phyloP scores from a whole-genome alignment of 2,113 vertebrate species.

The Buteo buteo region DNA sequence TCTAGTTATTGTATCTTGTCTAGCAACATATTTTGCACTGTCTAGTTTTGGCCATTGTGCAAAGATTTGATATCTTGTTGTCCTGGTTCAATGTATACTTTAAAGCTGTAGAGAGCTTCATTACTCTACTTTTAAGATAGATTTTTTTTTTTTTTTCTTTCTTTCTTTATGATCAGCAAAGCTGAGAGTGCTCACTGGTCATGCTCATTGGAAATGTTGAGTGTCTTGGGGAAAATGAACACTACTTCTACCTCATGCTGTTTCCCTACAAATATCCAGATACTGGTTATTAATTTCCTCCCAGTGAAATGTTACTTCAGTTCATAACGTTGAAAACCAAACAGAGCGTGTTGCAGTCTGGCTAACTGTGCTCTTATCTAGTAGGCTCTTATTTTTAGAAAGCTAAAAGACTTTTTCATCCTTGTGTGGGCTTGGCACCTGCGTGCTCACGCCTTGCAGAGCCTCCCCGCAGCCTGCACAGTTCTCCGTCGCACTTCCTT shows the following conservation, averaged over 20 bases:
- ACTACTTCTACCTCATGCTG: background rate
- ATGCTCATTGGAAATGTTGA: background rate
- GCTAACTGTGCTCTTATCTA: background rate
- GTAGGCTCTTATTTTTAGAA: constrained; percentile 7
- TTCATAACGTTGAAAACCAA: background rate
- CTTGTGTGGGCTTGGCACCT: background rate
- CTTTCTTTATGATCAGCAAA: background rate
- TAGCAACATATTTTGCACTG: background rate
- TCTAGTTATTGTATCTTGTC: background rate
- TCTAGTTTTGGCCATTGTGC: background rate
- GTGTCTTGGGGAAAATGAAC: background rate
- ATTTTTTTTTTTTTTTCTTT: background rate
- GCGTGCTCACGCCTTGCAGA: rapidly evolving
- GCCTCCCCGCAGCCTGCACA: rapidly evolving
- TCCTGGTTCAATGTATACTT: background rate
- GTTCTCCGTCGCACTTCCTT: background rate
- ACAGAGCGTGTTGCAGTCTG: background rate
- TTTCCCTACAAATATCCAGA: background rate
- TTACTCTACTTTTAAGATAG: background rate
- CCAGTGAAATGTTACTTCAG: background rate
- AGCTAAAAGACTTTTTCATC: background rate
- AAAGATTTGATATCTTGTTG: background rate
- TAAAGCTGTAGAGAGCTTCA: background rate
- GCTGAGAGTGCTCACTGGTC: background rate
- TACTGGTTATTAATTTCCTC: background rate